Percentiles rank a stretch among this genome's conserved stretches.
Conservation (phyloP, 2,797 vertebrate genomes). For the Columba guinea region DNA sequence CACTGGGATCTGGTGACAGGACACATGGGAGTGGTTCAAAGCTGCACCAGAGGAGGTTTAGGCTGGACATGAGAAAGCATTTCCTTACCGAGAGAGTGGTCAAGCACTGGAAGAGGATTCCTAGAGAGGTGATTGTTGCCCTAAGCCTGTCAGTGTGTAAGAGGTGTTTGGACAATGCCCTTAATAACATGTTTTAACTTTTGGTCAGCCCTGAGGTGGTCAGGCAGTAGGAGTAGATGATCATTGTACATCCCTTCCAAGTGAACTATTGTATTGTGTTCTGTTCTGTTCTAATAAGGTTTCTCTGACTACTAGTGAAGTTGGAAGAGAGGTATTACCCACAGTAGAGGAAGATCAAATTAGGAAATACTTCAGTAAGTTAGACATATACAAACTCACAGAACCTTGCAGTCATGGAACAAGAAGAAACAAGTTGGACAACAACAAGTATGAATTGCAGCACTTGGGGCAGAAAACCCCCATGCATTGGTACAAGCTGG, state of each 20-base stretch:
- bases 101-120: neutral
- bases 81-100: neutral
- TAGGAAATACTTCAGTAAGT: neutral
- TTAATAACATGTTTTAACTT: neutral
- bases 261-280: neutral
- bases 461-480: neutral
- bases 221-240: neutral
- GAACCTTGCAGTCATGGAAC: neutral
- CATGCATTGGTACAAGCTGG: neutral
- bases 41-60: neutral
- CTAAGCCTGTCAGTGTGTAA: neutral
- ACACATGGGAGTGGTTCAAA: fast-evolving
- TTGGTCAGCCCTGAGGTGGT: neutral
- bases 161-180: neutral
- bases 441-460: neutral
- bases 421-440: neutral
- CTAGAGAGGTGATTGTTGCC: neutral
- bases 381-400: neutral
- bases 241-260: neutral
- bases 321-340: neutral
- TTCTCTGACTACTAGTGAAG: neutral
- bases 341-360: neutral
- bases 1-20: neutral
- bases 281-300: neutral
- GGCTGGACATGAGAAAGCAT: neutral